phyloP scores from a whole-genome alignment of 1,140 invertebrate species.

The Lepidostoma basale region DNA sequence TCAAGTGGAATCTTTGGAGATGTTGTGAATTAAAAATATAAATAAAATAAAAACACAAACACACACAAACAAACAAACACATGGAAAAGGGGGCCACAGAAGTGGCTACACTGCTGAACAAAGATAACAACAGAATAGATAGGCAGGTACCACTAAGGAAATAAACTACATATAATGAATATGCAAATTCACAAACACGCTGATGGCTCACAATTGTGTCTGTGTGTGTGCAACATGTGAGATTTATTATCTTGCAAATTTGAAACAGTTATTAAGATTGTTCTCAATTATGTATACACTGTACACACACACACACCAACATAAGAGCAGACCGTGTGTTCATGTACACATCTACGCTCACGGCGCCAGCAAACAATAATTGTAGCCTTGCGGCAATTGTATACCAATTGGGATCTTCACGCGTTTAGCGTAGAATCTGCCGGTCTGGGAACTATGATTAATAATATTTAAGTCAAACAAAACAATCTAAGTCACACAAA shows the following conservation, averaged over 20 bases:
- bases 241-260: conserved; percentile 27
- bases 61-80: too few species aligned
- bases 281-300: conserved; percentile 20
- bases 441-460: background rate
- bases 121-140: too few species aligned
- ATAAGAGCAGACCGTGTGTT: background rate
- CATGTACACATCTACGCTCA: too few species aligned
- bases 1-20: too few species aligned
- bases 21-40: too few species aligned
- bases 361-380: conserved; percentile 20
- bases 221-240: background rate
- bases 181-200: too few species aligned
- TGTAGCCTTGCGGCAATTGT: conserved; percentile 24
- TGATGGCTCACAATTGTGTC: too few species aligned
- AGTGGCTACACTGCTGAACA: too few species aligned
- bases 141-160: too few species aligned
- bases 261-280: conserved; percentile 19
- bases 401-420: conserved; percentile 20
- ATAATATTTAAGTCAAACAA: background rate
- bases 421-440: background rate
- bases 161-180: too few species aligned
- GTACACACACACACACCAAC: background rate
- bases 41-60: too few species aligned
- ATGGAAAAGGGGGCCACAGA: too few species aligned
- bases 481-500: background rate